Evolutionary conservation across 2,797 vertebrate genomes (phyloP).

Genomic region (Acanthurus tractus): DNA sequence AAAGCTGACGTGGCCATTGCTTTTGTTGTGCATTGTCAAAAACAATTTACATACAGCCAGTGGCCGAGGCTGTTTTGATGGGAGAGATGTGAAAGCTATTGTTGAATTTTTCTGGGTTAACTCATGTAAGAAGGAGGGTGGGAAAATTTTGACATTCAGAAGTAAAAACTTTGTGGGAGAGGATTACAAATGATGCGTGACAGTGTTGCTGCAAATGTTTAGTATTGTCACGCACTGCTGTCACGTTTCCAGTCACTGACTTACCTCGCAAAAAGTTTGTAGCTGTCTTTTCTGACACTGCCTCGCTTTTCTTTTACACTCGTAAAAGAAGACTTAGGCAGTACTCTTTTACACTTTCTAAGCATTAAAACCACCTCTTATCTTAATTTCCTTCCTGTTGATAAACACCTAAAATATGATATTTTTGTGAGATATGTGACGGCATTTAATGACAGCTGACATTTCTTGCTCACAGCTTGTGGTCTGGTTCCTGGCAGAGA

Average conservation of each 20-base stretch:
- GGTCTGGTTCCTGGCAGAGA: conserved; percentile 73
- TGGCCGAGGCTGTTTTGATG: conserved; percentile 29
- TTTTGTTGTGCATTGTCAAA: conserved; percentile 40
- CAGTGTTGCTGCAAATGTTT: conserved; percentile 34
- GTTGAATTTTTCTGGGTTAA: conserved; percentile 28
- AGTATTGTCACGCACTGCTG: conserved; percentile 18
- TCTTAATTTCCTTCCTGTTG: conserved; percentile 12
- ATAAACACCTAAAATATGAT: conserved; percentile 46
- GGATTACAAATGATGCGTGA: conserved; percentile 49
- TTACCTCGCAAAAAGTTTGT: not conserved
- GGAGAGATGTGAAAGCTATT: conserved; percentile 18
- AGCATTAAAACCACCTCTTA: conserved; percentile 11
- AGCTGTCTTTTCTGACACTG: not conserved
- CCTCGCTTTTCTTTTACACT: not conserved
- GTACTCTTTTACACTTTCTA: not conserved
- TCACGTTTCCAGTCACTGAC: conserved; percentile 30
- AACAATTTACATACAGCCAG: conserved; percentile 38
- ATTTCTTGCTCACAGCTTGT: conserved; percentile 84
- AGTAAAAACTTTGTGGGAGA: conserved; percentile 19
- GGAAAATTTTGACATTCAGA: conserved; percentile 37
- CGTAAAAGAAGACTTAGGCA: too few species aligned
- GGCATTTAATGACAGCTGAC: conserved; percentile 82
- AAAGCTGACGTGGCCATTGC: conserved; percentile 9
- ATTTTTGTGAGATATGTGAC: conserved; percentile 58
- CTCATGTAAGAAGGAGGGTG: conserved; percentile 6